Conservation (phyloP, 1,140 invertebrate species). For the Zaprionus ghesquierei region DNA sequence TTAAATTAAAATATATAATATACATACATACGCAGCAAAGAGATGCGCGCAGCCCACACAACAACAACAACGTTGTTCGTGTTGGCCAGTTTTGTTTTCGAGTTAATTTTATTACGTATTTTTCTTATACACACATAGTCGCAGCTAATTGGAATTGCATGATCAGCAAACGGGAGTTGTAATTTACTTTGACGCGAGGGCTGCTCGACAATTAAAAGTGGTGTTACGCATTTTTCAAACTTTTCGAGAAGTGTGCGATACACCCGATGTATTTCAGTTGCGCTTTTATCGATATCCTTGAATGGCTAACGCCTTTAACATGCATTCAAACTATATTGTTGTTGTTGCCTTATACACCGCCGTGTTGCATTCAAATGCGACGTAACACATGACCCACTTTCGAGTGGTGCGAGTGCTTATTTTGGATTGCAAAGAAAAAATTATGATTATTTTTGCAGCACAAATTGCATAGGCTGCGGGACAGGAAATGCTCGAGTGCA, state of each 20-base stretch:
- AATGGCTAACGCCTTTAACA: background rate
- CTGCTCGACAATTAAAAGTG: background rate
- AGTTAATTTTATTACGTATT: conserved; percentile 53
- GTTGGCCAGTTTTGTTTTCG: conserved; percentile 64
- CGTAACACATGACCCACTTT: conserved; percentile 79
- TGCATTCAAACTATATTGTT: background rate
- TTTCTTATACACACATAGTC: conserved; percentile 46
- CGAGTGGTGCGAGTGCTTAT: conserved; percentile 46
- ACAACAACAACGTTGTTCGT: conserved; percentile 35
- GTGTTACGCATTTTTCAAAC: background rate
- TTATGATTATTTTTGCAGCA: conserved; percentile 69
- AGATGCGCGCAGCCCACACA: conserved; percentile 31
- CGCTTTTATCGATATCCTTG: background rate
- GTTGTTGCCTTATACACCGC: conserved; percentile 13
- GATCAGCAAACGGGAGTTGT: conserved; percentile 60
- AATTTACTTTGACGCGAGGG: conserved; percentile 46
- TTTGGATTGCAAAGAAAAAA: conserved; percentile 40
- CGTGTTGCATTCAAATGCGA: conserved; percentile 66
- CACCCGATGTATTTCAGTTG: too few species aligned
- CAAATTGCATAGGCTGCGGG: conserved; percentile 46
- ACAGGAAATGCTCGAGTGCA: conserved; percentile 64
- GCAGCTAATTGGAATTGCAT: conserved; percentile 72
- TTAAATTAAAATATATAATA: conserved; percentile 19
- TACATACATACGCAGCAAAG: conserved; percentile 30
- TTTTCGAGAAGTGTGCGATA: background rate